Conservation (phyloP, 2,113 vertebrate genomes). For the Progne subis region DNA sequence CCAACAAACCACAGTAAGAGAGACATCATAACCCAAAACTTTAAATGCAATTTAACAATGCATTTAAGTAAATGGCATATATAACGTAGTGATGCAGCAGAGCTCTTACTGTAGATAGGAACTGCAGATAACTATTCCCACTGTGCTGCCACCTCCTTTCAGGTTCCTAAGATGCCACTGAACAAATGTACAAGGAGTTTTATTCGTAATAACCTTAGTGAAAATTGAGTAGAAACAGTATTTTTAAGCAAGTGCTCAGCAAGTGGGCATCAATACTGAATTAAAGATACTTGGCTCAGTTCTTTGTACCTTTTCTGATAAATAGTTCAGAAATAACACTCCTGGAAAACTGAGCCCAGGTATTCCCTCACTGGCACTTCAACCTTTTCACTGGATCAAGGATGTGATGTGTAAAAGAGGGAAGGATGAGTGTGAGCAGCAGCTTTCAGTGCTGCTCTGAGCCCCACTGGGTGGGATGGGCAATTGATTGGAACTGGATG, state of each 20-base stretch:
- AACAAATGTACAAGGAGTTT: neutral
- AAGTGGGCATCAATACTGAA: neutral
- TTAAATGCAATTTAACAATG: neutral
- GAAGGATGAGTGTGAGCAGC: neutral
- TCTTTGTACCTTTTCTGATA: neutral
- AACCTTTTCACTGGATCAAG: neutral
- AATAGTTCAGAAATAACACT: neutral
- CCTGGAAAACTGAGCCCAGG: neutral
- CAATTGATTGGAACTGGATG: neutral
- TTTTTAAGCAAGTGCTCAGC: neutral
- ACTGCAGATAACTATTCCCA: neutral
- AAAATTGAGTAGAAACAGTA: neutral
- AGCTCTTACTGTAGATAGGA: neutral
- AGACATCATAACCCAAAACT: neutral
- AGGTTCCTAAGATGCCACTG: neutral
- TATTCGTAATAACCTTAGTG: neutral
- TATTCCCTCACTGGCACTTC: neutral
- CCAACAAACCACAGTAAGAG: neutral
- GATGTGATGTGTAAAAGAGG: neutral
- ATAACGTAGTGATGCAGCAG: neutral
- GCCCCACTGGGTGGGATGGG: too few relatives aligned
- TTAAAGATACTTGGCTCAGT: neutral
- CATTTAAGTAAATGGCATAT: neutral
- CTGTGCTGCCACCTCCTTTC: neutral
- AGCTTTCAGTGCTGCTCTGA: neutral